These are phyloP conservation scores for Paracanthobrama guichenoti DNA, from an alignment of 2,113 vertebrate genomes.

Conservation along the genomic window DNA sequence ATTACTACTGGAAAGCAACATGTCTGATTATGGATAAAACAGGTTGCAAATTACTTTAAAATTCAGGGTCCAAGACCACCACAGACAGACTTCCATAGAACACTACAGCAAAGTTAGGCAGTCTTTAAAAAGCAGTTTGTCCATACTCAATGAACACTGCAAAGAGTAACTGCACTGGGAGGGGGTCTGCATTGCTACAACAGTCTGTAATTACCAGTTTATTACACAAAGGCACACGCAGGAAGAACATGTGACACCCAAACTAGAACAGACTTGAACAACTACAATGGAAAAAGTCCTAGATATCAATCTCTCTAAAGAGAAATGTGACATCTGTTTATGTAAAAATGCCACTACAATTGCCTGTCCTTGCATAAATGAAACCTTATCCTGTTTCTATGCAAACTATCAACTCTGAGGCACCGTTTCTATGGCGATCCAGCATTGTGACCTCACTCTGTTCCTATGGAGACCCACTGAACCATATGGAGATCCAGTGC, in stretches of 20 bases:
- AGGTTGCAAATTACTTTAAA: background rate
- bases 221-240: background rate
- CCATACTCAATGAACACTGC: background rate
- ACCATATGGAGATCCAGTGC: background rate
- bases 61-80: background rate
- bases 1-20: background rate
- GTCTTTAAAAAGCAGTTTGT: background rate
- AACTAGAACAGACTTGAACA: background rate
- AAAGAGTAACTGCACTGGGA: background rate
- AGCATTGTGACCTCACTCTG: constrained; percentile 16
- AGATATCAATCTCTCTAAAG: background rate
- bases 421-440: constrained; percentile 30
- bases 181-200: background rate
- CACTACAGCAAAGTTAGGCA: background rate
- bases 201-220: background rate
- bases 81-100: background rate
- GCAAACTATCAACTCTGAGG: background rate
- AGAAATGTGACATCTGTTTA: background rate
- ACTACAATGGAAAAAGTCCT: background rate
- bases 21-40: background rate
- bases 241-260: background rate
- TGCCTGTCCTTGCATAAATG: background rate
- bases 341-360: background rate
- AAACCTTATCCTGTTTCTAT: constrained; percentile 7
- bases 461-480: constrained; percentile 30